Evolutionary conservation across 2,113 vertebrate genomes (phyloP).

Genomic region (Dromas ardeola): DNA sequence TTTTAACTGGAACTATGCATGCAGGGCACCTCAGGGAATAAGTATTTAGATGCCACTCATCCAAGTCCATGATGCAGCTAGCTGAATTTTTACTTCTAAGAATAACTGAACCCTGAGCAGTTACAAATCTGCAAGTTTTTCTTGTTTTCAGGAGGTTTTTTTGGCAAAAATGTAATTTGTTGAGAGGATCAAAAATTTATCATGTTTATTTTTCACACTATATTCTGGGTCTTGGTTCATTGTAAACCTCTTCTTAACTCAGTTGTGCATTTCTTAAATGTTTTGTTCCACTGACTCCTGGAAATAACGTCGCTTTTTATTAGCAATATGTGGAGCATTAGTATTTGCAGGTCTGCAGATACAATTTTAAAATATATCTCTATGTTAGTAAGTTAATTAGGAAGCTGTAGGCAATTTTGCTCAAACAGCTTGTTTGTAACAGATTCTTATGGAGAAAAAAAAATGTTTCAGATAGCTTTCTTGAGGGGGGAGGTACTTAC

Average conservation of each 20-base stretch:
- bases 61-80: neutral
- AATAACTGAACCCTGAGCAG: neutral
- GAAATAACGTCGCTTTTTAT: neutral
- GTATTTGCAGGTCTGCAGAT: neutral
- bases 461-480: neutral
- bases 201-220: neutral
- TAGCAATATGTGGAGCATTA: neutral
- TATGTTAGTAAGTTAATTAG: neutral
- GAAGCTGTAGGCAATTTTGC: neutral
- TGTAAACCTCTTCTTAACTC: neutral
- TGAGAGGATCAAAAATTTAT: neutral
- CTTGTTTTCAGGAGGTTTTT: neutral
- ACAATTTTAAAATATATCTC: neutral
- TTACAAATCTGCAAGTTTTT: neutral
- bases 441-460: neutral
- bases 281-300: neutral
- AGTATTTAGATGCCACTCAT: neutral
- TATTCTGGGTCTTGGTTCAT: neutral
- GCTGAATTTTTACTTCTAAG: slow-evolving; percentile 4
- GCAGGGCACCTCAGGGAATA: neutral
- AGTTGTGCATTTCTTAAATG: neutral
- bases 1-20: neutral
- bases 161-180: neutral
- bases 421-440: neutral
- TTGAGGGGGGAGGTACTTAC: neutral